phyloP scores from a whole-genome alignment of 2,797 vertebrate genomes.

The Poeciliopsis infans region DNA sequence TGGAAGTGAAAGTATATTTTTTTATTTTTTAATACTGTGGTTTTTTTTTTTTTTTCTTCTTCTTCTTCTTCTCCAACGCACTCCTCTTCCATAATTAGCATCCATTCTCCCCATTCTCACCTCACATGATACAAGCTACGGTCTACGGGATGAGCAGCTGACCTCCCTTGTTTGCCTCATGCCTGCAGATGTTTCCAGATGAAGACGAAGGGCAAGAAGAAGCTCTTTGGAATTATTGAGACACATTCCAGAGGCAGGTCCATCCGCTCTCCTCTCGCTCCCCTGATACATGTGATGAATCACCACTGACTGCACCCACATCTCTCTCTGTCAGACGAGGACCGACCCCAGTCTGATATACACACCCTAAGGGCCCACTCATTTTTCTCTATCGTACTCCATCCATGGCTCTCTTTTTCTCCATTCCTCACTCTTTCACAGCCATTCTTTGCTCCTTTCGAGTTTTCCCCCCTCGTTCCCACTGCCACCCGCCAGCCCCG shows the following conservation, averaged over 20 bases:
- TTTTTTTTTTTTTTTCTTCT: not conserved
- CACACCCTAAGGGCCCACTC: slow-evolving; percentile 77
- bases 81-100: slow-evolving; percentile 44
- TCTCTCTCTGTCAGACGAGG: slow-evolving; percentile 83
- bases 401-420: slow-evolving; percentile 65
- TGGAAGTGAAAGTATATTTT: slow-evolving; percentile 69
- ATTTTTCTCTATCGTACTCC: slow-evolving; percentile 77
- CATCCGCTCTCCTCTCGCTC: slow-evolving; percentile 70
- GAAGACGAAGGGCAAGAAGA: slow-evolving; percentile 56
- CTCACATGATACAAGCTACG: slow-evolving; percentile 22
- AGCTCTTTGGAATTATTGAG: slow-evolving; percentile 71
- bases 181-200: slow-evolving; percentile 52
- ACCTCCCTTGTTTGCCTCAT: slow-evolving; percentile 46
- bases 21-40: slow-evolving; percentile 10
- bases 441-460: slow-evolving; percentile 45
- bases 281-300: slow-evolving; percentile 81
- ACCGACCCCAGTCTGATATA: slow-evolving; percentile 79
- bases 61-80: not conserved
- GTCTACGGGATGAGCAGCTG: slow-evolving; percentile 33
- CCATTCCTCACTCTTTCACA: slow-evolving; percentile 67
- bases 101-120: slow-evolving; percentile 35
- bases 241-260: slow-evolving; percentile 65
- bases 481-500: slow-evolving; percentile 11
- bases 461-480: slow-evolving; percentile 43
- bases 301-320: slow-evolving; percentile 83